phyloP scores from a whole-genome alignment of 37 sponge, comb jelly and placozoan species.

The Chondrosia reniformis region DNA sequence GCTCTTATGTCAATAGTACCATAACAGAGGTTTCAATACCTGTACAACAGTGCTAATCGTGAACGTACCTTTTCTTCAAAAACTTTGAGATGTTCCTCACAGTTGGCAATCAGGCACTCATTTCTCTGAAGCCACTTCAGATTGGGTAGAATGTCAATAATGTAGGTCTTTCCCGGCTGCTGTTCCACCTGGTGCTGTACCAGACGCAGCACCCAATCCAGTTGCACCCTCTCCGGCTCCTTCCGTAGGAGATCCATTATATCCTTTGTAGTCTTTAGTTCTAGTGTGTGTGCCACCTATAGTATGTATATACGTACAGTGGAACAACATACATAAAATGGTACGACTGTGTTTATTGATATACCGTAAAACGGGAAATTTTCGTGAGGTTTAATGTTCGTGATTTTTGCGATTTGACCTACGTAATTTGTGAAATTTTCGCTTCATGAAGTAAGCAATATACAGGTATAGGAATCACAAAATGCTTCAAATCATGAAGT shows the following conservation, averaged over 20 bases:
- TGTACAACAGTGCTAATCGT: too few relatives aligned
- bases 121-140: constrained; percentile 58
- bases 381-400: too few relatives aligned
- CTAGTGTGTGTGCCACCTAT: constrained; percentile 17
- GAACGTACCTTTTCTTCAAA: constrained; percentile 75
- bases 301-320: not conserved
- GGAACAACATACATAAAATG: not conserved
- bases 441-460: too few relatives aligned
- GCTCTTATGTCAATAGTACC: too few relatives aligned
- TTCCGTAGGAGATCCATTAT: constrained; percentile 39
- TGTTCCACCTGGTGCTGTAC: constrained; percentile 37
- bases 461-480: too few relatives aligned
- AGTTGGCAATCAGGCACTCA: constrained; percentile 48
- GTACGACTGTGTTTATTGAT: not conserved
- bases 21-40: too few relatives aligned
- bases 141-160: constrained; percentile 71
- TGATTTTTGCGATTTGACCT: too few relatives aligned
- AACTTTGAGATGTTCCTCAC: constrained; percentile 16
- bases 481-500: too few relatives aligned
- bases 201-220: constrained; percentile 68
- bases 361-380: too few relatives aligned
- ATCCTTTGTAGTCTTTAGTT: constrained; percentile 23
- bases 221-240: constrained; percentile 56
- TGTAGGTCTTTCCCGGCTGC: constrained; percentile 34
- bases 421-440: too few relatives aligned